phyloP scores from a whole-genome alignment of 2,113 vertebrate species.

The Setophaga kirtlandii region DNA sequence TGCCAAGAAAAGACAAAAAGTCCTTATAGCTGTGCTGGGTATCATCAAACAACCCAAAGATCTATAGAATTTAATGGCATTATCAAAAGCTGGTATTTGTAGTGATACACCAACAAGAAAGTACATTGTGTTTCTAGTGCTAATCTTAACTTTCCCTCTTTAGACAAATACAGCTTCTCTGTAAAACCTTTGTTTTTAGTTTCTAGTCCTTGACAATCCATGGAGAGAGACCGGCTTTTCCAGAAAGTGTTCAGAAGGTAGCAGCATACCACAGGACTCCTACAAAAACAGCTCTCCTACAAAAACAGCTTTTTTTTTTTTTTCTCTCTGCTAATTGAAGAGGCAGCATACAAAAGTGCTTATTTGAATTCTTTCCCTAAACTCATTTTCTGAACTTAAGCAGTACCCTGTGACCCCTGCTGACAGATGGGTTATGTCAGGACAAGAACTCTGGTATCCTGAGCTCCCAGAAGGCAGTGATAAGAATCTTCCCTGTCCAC shows the following conservation, averaged over 20 bases:
- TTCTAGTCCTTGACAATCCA: background rate
- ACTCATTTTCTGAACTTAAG: background rate
- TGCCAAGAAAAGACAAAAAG: background rate
- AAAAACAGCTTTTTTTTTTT: background rate
- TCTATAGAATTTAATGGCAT: background rate
- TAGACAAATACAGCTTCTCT: background rate
- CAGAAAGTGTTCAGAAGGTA: background rate
- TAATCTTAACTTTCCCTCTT: background rate
- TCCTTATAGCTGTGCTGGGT: background rate
- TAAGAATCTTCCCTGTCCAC: background rate
- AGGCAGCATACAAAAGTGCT: background rate
- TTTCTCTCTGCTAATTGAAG: background rate
- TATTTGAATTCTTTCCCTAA: slow-evolving; percentile 5
- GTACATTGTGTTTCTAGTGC: background rate
- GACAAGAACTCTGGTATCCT: background rate
- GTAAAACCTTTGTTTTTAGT: background rate
- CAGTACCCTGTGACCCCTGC: background rate
- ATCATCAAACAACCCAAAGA: background rate
- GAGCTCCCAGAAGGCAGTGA: background rate
- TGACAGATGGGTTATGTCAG: background rate
- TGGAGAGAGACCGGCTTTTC: background rate
- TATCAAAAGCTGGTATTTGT: background rate
- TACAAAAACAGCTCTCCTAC: background rate
- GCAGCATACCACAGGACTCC: background rate
- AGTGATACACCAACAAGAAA: background rate